A percentile compares a stretch with the other conserved stretches of the same genome.
These are phyloP conservation scores for Aurelia sp. DNA, from an alignment of 30 jellyfish, hydroid and myxozoan genomes.

Conservation along the genomic window DNA sequence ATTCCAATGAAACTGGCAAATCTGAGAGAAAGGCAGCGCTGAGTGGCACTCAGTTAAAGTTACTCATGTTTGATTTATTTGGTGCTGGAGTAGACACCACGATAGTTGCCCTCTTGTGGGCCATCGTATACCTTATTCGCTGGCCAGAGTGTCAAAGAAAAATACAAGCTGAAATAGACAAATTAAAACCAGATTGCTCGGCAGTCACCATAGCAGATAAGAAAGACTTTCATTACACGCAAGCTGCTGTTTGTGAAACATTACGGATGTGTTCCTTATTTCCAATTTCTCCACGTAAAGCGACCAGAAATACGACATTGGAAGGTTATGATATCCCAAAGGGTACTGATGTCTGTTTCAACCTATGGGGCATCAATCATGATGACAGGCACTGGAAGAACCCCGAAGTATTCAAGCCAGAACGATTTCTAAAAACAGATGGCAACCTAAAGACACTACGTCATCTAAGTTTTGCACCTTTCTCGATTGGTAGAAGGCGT, in stretches of 20 bases:
- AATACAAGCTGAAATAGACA: constrained; percentile 19
- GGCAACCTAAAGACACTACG: too few species aligned
- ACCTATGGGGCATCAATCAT: constrained; percentile 53
- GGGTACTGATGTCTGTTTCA: constrained; percentile 54
- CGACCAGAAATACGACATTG: constrained; percentile 29
- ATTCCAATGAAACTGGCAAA: too few species aligned
- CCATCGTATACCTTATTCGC: constrained; percentile 32
- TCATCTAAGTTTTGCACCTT: constrained; percentile 31
- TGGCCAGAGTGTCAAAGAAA: constrained; percentile 46
- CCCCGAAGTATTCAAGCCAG: neutral
- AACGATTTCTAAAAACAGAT: too few species aligned
- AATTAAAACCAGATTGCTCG: neutral
- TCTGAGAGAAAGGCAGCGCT: too few species aligned
- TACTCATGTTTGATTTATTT: too few species aligned
- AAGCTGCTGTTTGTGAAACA: constrained; percentile 39
- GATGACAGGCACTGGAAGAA: constrained; percentile 40
- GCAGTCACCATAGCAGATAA: constrained; percentile 1
- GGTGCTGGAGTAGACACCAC: neutral
- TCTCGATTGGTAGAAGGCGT: constrained; percentile 34
- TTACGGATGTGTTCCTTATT: constrained; percentile 50
- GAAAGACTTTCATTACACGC: constrained; percentile 23
- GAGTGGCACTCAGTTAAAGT: too few species aligned
- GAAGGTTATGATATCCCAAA: constrained; percentile 39
- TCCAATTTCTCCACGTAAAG: constrained; percentile 48
- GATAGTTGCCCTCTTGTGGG: constrained; percentile 39